phyloP scores from a whole-genome alignment of 2,888 invertebrate genomes.

The Globia sparganii region DNA sequence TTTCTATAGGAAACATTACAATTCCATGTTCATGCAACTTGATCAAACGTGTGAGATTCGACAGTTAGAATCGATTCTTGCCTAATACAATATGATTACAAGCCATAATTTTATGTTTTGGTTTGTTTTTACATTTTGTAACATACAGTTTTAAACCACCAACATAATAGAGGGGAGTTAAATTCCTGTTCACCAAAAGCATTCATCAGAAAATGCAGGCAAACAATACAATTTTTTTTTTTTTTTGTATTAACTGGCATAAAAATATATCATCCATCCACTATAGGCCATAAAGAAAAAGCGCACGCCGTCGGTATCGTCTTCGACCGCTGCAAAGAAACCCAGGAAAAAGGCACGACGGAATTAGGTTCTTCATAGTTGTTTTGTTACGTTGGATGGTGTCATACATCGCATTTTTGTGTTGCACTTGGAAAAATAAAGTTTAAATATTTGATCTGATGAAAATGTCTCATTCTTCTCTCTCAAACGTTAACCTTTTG shows the following conservation, averaged over 20 bases:
- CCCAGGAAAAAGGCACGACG: constrained; percentile 70
- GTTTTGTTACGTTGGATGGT: constrained; percentile 44
- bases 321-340: constrained; percentile 34
- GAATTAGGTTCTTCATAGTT: constrained; percentile 72
- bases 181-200: neutral
- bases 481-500: neutral
- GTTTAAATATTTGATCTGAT: neutral
- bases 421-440: constrained; percentile 52
- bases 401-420: constrained; percentile 13
- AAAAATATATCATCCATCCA: constrained; percentile 17
- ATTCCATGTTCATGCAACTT: neutral
- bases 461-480: neutral
- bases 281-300: constrained; percentile 69
- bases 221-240: neutral
- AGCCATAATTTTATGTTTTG: neutral
- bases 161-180: neutral
- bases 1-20: neutral
- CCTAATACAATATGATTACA: neutral
- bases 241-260: neutral
- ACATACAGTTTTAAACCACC: neutral
- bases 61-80: neutral
- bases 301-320: constrained; percentile 42
- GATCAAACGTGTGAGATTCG: neutral
- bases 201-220: neutral
- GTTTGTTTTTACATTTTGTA: neutral